Conservation (phyloP, 2,113 vertebrate genomes). For the Poeciliopsis prolifica region DNA sequence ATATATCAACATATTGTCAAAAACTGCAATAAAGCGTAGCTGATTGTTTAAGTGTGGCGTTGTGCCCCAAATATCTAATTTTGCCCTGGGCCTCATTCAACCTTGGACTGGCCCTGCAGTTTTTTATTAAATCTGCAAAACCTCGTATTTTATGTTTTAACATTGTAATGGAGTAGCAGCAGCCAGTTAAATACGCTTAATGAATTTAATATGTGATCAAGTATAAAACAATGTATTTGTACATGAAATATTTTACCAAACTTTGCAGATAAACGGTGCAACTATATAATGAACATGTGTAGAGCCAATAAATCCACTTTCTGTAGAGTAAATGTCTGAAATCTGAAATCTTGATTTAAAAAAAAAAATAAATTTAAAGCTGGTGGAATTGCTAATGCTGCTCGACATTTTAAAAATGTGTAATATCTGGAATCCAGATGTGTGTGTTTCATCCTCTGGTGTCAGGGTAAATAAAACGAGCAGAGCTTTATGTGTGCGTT, state of each 20-base stretch:
- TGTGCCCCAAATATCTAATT: neutral
- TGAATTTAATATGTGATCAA: neutral
- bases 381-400: too few species aligned
- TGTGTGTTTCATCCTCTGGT: neutral
- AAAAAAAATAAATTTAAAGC: too few species aligned
- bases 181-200: neutral
- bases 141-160: neutral
- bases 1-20: neutral
- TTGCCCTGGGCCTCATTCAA: neutral
- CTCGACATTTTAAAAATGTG: too few species aligned
- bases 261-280: too few species aligned
- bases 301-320: too few species aligned
- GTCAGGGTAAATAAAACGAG: neutral
- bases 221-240: neutral
- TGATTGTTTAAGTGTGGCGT: neutral
- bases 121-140: neutral
- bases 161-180: neutral
- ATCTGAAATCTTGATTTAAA: too few species aligned
- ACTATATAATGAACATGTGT: too few species aligned
- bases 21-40: neutral
- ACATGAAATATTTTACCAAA: too few species aligned
- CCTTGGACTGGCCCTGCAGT: neutral
- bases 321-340: too few species aligned
- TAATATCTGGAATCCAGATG: too few species aligned
- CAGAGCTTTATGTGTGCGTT: constrained; percentile 29